phyloP scores from a whole-genome alignment of 2,113 vertebrate genomes.

The Trematomus loennbergii region DNA sequence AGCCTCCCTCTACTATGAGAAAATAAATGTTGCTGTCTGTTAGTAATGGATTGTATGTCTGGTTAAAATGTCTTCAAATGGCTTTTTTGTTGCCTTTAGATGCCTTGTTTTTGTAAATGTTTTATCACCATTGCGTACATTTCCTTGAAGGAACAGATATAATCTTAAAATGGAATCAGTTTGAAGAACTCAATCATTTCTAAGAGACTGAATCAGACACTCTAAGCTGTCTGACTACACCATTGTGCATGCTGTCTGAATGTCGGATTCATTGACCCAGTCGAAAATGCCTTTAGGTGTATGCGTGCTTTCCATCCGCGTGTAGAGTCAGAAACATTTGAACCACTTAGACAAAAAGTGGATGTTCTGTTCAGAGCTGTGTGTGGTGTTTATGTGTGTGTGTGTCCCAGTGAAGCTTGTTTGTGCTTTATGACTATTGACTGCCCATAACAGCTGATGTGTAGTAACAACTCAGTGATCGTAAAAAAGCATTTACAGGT shows the following conservation, averaged over 20 bases:
- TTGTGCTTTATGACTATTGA: constrained; percentile 33
- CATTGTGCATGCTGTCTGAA: constrained; percentile 1
- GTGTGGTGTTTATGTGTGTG: constrained; percentile 3
- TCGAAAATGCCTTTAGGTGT: background rate
- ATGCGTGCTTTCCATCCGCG: background rate
- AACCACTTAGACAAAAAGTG: constrained; percentile 11
- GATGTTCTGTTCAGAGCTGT: background rate
- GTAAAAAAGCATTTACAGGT: background rate
- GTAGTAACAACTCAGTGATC: constrained; percentile 1
- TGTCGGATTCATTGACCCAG: constrained; percentile 10
- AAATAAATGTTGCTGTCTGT: background rate
- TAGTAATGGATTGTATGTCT: background rate
- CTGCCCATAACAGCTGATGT: constrained; percentile 24
- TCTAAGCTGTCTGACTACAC: constrained; percentile 5
- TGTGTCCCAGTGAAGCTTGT: background rate
- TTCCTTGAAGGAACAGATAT: constrained; percentile 3
- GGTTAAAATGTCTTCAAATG: background rate
- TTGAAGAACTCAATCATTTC: background rate
- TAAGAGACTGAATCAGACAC: constrained; percentile 10
- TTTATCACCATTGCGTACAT: background rate
- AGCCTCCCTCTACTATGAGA: background rate
- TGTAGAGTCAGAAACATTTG: constrained; percentile 1
- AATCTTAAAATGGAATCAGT: constrained; percentile 15
- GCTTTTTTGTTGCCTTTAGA: background rate
- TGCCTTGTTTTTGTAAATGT: background rate